Base-by-base conservation (phyloP, 1,140 invertebrate genomes). In the Drosophila simulans region DNA sequence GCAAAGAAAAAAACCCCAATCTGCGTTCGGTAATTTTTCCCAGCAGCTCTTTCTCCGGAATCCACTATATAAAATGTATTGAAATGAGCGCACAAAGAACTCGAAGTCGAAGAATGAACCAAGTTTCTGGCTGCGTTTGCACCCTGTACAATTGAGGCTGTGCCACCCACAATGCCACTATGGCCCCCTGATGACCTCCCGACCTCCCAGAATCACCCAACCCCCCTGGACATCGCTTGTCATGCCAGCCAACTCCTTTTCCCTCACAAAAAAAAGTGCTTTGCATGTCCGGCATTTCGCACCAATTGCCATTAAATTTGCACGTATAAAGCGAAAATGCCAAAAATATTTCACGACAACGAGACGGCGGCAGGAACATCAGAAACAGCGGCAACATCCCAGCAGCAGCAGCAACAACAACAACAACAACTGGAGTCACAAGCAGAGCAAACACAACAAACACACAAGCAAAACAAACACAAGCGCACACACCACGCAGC, bases 291-390 rank as follows among this genome's bases (percentile, higher is more conserved):
- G 85, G 85, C 77, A 88, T 88, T 85, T 88, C 84, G 77, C 84
- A 89, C 84, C 84, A 89, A 89, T 89, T 89, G 84, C 84, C 84
- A 89, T 89, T 84, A 84, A 89, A 89, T 90, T 85, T 89, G 80
- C 80, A 89, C 80, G 69, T 84, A 84, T 80, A 89, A 89, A 84
- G 77, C 72, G 84, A 77, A 76, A 84, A 89, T 89, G 84, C 80
- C 84, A 89, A 89, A 89, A 89, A 89, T 84, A 80, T 84, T 88
- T 79, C 84, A 83, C 76, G 76, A 88, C 79, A 88, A 80, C 55
- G 74, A 75, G 82, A 83, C 71, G 48, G 71, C 71, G 48, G 71
- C 57, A 46, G 57, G 39, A 53, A 4, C 46, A 58, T 20, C 56
- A 60, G 52, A 51, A 51, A 27, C 22, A 31, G 48, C 46, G 22